Conservation (phyloP, 35 echinoderm and acorn worm genomes). For the Chiridota heheva region DNA sequence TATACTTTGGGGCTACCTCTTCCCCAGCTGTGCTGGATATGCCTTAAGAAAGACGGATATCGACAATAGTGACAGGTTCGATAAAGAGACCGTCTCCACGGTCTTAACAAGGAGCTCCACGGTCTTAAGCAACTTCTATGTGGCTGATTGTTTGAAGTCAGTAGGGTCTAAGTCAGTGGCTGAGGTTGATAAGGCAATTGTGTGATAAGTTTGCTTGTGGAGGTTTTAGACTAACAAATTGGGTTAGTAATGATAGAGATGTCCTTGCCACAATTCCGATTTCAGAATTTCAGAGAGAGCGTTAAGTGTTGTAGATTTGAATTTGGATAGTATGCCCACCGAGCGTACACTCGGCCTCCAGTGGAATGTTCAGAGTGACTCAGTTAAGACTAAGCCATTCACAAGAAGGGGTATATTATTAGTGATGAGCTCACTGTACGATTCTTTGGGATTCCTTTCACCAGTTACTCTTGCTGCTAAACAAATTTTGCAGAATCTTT, state of each 20-base stretch:
- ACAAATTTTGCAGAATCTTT: conserved; percentile 46
- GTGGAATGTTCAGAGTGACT: conserved; percentile 53
- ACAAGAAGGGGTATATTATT: conserved; percentile 58
- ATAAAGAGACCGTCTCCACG: neutral
- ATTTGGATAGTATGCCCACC: conserved; percentile 48
- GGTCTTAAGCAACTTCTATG: conserved; percentile 43
- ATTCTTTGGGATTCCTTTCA: conserved; percentile 48
- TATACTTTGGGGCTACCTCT: conserved; percentile 57
- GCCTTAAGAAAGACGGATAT: conserved; percentile 25
- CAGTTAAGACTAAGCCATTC: neutral
- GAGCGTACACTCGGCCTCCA: conserved; percentile 46
- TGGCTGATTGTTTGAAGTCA: conserved; percentile 26
- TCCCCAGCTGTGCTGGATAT: conserved; percentile 56
- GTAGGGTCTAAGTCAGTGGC: conserved; percentile 24
- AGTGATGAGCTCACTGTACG: conserved; percentile 53
- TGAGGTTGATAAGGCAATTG: neutral
- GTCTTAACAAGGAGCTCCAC: conserved; percentile 11
- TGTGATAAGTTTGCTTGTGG: neutral
- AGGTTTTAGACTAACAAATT: conserved; percentile 47
- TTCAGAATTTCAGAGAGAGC: conserved; percentile 32
- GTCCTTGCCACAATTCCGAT: conserved; percentile 16
- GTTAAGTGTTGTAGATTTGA: conserved; percentile 34
- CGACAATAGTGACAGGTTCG: conserved; percentile 17
- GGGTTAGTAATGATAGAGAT: conserved; percentile 39
- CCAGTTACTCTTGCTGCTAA: conserved; percentile 51